Base-by-base conservation (phyloP, 2,113 vertebrate genomes). In the Lepisosteus osseus region DNA sequence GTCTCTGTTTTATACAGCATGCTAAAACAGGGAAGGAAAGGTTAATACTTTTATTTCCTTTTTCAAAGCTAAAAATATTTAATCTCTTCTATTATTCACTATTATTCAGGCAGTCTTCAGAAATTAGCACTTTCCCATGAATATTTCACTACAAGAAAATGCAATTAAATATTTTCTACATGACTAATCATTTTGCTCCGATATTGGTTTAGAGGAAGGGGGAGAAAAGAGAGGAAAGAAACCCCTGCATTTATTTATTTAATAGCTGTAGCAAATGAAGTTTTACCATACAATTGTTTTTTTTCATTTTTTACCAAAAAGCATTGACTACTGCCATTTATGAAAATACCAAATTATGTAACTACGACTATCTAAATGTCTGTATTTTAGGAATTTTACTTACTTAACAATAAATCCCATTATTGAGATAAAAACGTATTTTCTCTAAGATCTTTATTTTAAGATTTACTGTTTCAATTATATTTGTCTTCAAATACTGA, bases 331-430 rank as follows among this genome's bases (percentile, higher is more conserved):
- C 62, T 65, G 41, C 17, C 62, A 65, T 65, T 42, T 65, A 42
- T 65, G 29, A 65, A 65, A 65, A 29, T 42, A 65, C 41, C n/a
- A 42, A 41, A 29, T 29, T 29, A 29, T 29, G 29, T 29, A 29
- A 29, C 29, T 29, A 29, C 29, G 29, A 29, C 29, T 29, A 29
- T 29, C 29, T 70, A 13, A 45, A n/a, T 12, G 77, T 73, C 76
- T 82, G 81, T 29, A 29, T 81, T 83, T 83, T 78, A 83, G 75
- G 81, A 80, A 29, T 29, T 29, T 29, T 29, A 29, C 29, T 1
- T 1, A 29, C 29, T 29, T 29, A 1, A 29, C 29, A 29, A 29
- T 29, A 29, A 29, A 2, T 29, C 29, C 29, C 29, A 29, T 29
- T 29, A 29, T 1, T 29, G 29, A 29, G 29, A 29, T 29, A 29